Evolutionary conservation across 2,113 vertebrate species (phyloP).

Genomic region (Anguilla rostrata): DNA sequence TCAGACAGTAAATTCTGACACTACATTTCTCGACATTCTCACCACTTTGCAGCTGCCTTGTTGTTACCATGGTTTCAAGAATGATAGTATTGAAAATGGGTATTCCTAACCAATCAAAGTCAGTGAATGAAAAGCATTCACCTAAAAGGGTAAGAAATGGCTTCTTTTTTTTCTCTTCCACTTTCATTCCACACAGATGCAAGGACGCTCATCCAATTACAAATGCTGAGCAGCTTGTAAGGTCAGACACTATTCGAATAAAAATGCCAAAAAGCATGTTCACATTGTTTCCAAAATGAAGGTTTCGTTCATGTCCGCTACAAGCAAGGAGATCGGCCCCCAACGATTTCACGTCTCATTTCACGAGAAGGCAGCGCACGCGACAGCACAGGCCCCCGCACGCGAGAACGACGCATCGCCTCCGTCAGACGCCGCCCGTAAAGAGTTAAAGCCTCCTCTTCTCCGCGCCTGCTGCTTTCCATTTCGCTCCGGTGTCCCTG

Average conservation of each 20-base stretch:
- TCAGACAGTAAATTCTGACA: background rate
- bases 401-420: too few species aligned
- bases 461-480: too few species aligned
- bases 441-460: background rate
- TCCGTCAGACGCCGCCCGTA: background rate
- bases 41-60: background rate
- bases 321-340: background rate
- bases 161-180: background rate
- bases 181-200: background rate
- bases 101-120: background rate
- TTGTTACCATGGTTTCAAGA: conserved; percentile 5
- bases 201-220: background rate
- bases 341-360: background rate
- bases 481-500: background rate
- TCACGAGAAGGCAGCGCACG: background rate
- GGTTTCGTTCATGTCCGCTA: background rate
- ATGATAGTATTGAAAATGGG: background rate
- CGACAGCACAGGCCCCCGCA: background rate
- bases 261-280: background rate
- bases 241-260: background rate
- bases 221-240: background rate
- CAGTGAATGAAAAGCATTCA: background rate
- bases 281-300: background rate
- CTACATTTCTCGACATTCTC: background rate
- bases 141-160: background rate